A percentile compares a stretch with the other conserved stretches of the same genome.
Conservation (phyloP, 2,888 invertebrate genomes). For the Rhogogaster chlorosoma region DNA sequence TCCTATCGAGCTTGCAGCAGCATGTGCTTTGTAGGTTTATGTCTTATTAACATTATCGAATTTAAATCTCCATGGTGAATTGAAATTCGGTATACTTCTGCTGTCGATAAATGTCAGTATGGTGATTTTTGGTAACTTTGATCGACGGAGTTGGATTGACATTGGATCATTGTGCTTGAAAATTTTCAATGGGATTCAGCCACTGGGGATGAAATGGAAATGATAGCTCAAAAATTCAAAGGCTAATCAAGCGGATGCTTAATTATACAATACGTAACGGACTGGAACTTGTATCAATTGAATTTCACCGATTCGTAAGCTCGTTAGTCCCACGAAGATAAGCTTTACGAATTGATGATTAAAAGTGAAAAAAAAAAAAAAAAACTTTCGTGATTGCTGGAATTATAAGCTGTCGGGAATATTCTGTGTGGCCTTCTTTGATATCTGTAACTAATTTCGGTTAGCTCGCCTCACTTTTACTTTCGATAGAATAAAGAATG, state of each 20-base stretch:
- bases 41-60: neutral
- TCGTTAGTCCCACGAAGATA: neutral
- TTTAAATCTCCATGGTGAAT: neutral
- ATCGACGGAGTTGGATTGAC: neutral
- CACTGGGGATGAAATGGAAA: neutral
- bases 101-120: neutral
- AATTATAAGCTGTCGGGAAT: neutral
- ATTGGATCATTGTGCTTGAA: neutral
- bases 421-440: neutral
- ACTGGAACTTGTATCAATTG: slow-evolving; percentile 1
- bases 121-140: neutral
- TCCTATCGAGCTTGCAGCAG: neutral
- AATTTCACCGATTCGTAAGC: slow-evolving; percentile 6
- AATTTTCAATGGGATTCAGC: neutral
- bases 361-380: neutral
- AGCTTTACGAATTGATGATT: neutral
- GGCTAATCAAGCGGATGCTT: slow-evolving; percentile 18
- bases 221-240: neutral
- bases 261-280: neutral
- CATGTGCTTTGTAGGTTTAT: neutral
- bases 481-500: neutral
- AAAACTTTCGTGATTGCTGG: neutral
- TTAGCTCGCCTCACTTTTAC: neutral
- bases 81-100: neutral
- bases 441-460: neutral